Conservation (phyloP, 1,140 invertebrate genomes). For the Eueides isabella region DNA sequence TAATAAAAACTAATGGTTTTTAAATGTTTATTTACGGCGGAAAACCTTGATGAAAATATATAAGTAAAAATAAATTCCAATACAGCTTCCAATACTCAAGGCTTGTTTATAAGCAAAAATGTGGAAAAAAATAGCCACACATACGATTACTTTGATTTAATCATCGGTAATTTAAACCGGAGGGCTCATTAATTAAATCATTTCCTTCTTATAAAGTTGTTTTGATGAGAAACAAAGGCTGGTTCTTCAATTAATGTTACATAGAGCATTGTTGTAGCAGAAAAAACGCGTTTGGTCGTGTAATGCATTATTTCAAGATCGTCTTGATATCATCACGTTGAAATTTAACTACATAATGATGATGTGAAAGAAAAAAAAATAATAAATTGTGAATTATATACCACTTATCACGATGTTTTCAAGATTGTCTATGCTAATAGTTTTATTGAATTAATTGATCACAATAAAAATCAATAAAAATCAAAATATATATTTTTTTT, state of each 20-base stretch:
- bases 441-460: background rate
- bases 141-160: background rate
- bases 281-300: background rate
- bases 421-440: background rate
- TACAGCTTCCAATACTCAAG: background rate
- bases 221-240: slow-evolving; percentile 1
- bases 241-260: background rate
- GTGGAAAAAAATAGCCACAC: background rate
- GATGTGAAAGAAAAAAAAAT: background rate
- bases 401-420: background rate
- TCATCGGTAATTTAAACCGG: background rate
- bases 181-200: slow-evolving; percentile 11
- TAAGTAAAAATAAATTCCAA: background rate
- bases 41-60: background rate
- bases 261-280: background rate
- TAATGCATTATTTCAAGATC: slow-evolving; percentile 7
- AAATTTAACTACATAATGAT: background rate
- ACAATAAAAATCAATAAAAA: too few relatives aligned
- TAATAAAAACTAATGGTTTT: too few relatives aligned
- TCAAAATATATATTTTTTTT: too few relatives aligned
- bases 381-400: background rate
- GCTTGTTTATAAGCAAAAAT: background rate
- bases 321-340: background rate
- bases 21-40: background rate
- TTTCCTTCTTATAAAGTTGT: background rate